phyloP scores from a whole-genome alignment of 2,888 invertebrate species.

The Habrosyne pyritoides region DNA sequence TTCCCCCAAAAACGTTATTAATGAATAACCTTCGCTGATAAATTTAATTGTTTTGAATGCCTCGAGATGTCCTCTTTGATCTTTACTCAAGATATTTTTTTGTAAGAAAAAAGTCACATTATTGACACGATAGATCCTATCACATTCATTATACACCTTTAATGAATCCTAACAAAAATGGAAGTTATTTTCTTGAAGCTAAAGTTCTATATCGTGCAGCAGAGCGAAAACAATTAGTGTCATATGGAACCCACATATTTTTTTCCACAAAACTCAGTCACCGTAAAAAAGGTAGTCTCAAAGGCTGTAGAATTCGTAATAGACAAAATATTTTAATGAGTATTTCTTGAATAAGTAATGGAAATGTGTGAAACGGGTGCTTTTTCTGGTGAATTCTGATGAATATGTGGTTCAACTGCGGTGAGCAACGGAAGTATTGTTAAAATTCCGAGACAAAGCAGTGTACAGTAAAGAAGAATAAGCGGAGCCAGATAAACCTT shows the following conservation, averaged over 20 bases:
- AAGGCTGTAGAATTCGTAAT: slow-evolving; percentile 66
- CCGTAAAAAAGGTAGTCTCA: slow-evolving; percentile 56
- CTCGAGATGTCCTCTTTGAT: slow-evolving; percentile 54
- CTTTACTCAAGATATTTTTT: slow-evolving; percentile 54
- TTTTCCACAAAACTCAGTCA: slow-evolving; percentile 50
- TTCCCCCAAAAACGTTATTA: slow-evolving; percentile 68
- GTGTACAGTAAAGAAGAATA: slow-evolving; percentile 17
- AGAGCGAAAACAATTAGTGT: slow-evolving; percentile 15
- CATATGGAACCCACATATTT: slow-evolving; percentile 26
- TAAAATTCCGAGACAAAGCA: slow-evolving; percentile 58
- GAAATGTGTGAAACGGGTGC: slow-evolving; percentile 60
- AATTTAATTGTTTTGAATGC: slow-evolving; percentile 72
- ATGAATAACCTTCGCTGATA: slow-evolving; percentile 67
- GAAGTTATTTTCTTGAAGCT: neutral
- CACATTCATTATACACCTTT: slow-evolving; percentile 13
- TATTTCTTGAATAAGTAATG: slow-evolving; percentile 57
- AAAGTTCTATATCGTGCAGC: neutral
- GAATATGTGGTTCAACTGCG: slow-evolving; percentile 32
- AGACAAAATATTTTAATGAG: slow-evolving; percentile 77
- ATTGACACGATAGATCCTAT: slow-evolving; percentile 45
- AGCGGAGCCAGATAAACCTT: slow-evolving; percentile 10
- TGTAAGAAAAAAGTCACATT: slow-evolving; percentile 50
- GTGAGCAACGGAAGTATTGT: slow-evolving; percentile 66
- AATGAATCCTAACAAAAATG: slow-evolving; percentile 21
- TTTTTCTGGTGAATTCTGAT: slow-evolving; percentile 52